phyloP scores from a whole-genome alignment of 2,797 vertebrate genomes.

The Acanthurus leucopareius region DNA sequence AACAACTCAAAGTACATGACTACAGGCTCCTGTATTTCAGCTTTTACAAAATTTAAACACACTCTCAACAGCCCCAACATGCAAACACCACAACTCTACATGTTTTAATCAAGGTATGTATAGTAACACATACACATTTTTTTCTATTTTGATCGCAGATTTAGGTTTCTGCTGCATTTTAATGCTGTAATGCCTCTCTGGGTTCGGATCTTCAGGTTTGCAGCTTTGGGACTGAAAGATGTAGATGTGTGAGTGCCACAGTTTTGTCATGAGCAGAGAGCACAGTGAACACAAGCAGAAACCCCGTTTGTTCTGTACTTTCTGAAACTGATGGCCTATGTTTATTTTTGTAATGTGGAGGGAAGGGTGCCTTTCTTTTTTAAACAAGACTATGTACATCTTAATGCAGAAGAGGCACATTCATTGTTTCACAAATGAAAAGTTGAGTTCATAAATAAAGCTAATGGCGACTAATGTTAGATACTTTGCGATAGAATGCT shows the following conservation, averaged over 20 bases:
- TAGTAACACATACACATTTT: background rate
- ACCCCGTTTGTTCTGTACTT: background rate
- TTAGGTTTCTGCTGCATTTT: background rate
- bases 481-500: background rate
- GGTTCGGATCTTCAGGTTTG: background rate
- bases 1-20: background rate
- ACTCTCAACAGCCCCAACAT: background rate
- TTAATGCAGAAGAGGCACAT: background rate
- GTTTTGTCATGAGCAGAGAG: background rate
- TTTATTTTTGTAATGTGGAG: too few species aligned
- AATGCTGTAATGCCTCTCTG: background rate
- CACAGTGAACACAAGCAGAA: background rate
- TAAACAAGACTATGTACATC: too few species aligned
- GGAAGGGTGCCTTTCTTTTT: too few species aligned
- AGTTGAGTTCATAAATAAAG: background rate
- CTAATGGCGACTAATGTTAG: background rate
- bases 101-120: slow-evolving; percentile 11
- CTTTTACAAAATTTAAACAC: slow-evolving; percentile 14
- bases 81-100: slow-evolving; percentile 5
- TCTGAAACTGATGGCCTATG: background rate
- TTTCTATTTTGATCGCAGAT: background rate
- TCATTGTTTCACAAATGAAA: background rate
- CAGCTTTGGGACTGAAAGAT: too few species aligned
- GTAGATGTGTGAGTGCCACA: too few species aligned
- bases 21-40: slow-evolving; percentile 1